Base-by-base conservation (phyloP, 2,797 vertebrate species). In the Helostoma temminkii region DNA sequence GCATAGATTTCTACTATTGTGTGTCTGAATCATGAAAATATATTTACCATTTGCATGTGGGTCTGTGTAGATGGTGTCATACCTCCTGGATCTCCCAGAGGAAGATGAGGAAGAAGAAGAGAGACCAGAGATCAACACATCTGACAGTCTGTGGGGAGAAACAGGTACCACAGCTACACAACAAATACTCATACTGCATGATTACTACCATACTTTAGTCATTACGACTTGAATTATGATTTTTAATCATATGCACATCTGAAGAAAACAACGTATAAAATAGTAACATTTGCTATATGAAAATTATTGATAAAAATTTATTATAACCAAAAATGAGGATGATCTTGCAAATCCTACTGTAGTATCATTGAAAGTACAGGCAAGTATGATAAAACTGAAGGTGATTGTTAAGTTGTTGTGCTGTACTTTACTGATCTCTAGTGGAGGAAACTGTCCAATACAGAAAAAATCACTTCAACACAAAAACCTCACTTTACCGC, bases 141-240 rank as follows among this genome's bases (percentile, higher is more conserved):
- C 94, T 72, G 98, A 99, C 92, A 96, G 95, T 71, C 94, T 99
- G 2, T 99, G 97, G 97, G 97, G 97, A 85, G 98, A 99, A 84
- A 99, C 97, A 89, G 97, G 98, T 98, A 94, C 12, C 7, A 26
- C 12, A 41, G 24, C 34, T 15, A 30, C n/a, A 65, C 19, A 46
- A 10, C 18, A 42, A 37, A 43, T 26, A 42, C 32, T 60, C 10
- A n/a, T 14, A 24, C 39, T 52, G 37, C 22, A 45, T 6, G n/a
- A 61, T 18, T 22, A 15, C 30, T n/a, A 15, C n/a, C 21, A n/a
- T n/a, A 36, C 19, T 15, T 6, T 39, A n/a, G 25, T 65, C 7
- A 9, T 32, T 24, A n/a, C n/a, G 6, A 19, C 30, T n/a, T n/a
- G n/a, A n/a, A n/a, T n/a, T n/a, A n/a, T n/a, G n/a, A 37, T 32